phyloP scores from a whole-genome alignment of 1,140 invertebrate species.

The Oreohelix idahoensis region DNA sequence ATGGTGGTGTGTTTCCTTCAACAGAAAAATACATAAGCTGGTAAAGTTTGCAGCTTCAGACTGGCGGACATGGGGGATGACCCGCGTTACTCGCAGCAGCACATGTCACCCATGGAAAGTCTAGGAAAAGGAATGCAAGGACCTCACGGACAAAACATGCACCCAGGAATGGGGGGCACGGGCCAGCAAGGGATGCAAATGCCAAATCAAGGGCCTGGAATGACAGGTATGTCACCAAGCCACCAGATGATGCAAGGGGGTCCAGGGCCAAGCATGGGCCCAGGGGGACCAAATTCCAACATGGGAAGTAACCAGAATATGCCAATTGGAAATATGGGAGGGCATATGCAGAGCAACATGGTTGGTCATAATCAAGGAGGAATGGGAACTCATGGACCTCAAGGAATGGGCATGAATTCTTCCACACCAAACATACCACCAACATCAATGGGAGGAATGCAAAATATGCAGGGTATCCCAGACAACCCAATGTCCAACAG shows the following conservation, averaged over 20 bases:
- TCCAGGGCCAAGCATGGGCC: constrained; percentile 8
- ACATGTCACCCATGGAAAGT: constrained; percentile 27
- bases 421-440: constrained; percentile 7
- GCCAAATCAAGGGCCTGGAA: constrained; percentile 11
- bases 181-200: constrained; percentile 24
- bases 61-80: constrained; percentile 7
- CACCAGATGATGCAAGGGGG: constrained; percentile 23
- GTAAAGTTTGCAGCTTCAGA: background rate
- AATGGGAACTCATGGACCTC: constrained; percentile 14
- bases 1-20: background rate
- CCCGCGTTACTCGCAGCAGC: constrained; percentile 18
- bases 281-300: constrained; percentile 1
- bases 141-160: constrained; percentile 21
- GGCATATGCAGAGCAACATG: constrained; percentile 3
- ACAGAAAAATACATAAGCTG: background rate
- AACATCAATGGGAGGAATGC: constrained; percentile 28
- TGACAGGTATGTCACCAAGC: constrained; percentile 32
- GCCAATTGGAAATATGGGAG: constrained; percentile 4
- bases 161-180: constrained; percentile 19
- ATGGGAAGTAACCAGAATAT: constrained; percentile 24
- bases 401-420: constrained; percentile 29
- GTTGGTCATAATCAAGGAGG: constrained; percentile 17
- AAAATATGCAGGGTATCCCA: constrained; percentile 69
- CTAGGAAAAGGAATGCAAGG: constrained; percentile 32
- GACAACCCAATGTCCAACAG: constrained; percentile 30